Evolutionary conservation across 2,113 vertebrate genomes (phyloP), one percentile per base, ranked within the genome.

Genomic region (Mobula birostris): DNA sequence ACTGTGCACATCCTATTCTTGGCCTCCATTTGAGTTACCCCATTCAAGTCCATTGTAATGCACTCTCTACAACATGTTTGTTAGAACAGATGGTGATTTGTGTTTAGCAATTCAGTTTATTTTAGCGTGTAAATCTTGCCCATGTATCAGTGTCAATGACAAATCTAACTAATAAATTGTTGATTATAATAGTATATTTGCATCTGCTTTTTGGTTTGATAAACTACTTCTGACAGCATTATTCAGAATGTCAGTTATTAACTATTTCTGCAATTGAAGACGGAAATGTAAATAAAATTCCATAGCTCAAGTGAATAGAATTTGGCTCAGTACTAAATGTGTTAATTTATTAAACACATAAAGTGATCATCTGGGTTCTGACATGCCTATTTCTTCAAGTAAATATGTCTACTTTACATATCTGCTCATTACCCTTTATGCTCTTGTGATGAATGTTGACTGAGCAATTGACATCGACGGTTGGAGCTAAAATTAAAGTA

Each of bases 351-450:
- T 32, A 66, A 90, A 90, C 29, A 66, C 83, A 32, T 12, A 19
- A 90, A n/a, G 11, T 63, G 83, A 88, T 63, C 27, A 90, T 90
- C 36, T 66, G 27, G 61, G 1, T 19, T 68, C 85, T 66, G 61
- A 32, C 85, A 68, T 90, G 58, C 61, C 85, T 66, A 15, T n/a
- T 88, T 88, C 29, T 90, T 90, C 85, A 90, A 87, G 68, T n/a
- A 90, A 85, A 90, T 90, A 66, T 90, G 61, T 90, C 85, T 85
- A 17, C 14, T 88, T 88, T 88, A 63, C 85, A 90, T 90, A 90
- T 36, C 61, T n/a, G 56, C 21, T 61, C 82, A 17, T 85, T 61
- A 85, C 21, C 21, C 29, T 88, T 61, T 90, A 66, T 90, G 85
- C 63, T 90, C 85, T 8, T 66, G 5, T 90, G 63, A 66, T 90